These are phyloP conservation scores for Champsocephalus esox DNA, from an alignment of 2,797 vertebrate species.

Conservation along the genomic window DNA sequence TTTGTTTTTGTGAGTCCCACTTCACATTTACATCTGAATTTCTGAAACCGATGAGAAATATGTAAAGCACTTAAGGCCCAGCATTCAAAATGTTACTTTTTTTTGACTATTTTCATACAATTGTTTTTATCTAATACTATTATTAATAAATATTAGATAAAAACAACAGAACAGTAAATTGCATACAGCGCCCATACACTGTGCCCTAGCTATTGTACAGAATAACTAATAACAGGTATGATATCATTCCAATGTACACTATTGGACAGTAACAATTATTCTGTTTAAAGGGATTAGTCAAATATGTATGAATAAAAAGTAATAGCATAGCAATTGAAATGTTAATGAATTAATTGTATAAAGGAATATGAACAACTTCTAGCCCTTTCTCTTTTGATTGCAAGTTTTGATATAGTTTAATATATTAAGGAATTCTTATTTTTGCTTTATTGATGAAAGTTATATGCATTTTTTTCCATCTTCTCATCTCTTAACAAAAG, in stretches of 20 bases:
- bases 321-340: background rate
- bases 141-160: no score
- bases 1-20: background rate
- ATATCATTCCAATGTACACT: no score
- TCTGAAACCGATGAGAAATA: background rate
- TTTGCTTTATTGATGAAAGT: background rate
- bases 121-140: no score
- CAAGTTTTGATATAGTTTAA: background rate
- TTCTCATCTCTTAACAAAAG: background rate
- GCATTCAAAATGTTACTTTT: no score
- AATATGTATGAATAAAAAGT: no score
- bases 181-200: no score
- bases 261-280: no score
- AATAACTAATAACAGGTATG: no score
- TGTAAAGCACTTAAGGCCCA: background rate
- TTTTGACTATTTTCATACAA: no score
- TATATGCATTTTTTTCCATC: background rate
- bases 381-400: background rate
- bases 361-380: background rate
- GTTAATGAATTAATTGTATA: background rate
- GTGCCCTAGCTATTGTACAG: no score
- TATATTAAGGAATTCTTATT: background rate
- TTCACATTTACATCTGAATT: slow-evolving; percentile 4
- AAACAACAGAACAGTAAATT: no score
- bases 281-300: no score